These are phyloP conservation scores for Brachypodius melanocephalos DNA, from an alignment of 2,113 vertebrate genomes.

Conservation along the genomic window DNA sequence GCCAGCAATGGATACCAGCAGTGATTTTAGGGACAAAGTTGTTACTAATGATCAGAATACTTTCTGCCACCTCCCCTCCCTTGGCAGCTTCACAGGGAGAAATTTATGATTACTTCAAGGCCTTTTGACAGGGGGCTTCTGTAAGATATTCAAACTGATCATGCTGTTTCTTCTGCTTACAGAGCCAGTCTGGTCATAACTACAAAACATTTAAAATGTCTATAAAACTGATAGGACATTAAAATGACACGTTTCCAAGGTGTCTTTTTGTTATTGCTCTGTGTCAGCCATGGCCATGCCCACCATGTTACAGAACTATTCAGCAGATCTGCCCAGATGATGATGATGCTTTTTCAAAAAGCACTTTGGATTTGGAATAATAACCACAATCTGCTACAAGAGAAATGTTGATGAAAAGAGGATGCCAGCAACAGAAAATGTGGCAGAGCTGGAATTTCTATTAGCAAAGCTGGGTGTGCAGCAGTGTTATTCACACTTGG, in stretches of 20 bases:
- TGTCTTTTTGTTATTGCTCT: background rate
- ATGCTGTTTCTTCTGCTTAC: background rate
- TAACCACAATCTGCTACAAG: slow-evolving; percentile 48
- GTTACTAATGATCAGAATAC: background rate
- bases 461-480: slow-evolving; percentile 25
- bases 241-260: background rate
- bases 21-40: background rate
- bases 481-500: background rate
- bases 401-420: slow-evolving; percentile 55
- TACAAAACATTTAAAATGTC: slow-evolving; percentile 7
- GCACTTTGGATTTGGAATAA: slow-evolving; percentile 40
- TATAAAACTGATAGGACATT: slow-evolving; percentile 23
- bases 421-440: slow-evolving; percentile 42
- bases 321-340: background rate
- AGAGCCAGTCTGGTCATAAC: background rate
- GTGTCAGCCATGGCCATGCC: background rate
- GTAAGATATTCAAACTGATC: background rate
- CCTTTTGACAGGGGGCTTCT: background rate
- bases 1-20: background rate
- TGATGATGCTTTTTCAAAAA: background rate
- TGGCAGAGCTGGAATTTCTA: slow-evolving; percentile 33
- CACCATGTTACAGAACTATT: background rate
- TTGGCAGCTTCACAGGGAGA: background rate
- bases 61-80: background rate
- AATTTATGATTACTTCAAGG: background rate